A percentile compares a stretch with the other conserved stretches of the same genome.
Evolutionary conservation across 2,113 vertebrate species (phyloP).

Genomic region (Argyrosomus japonicus): DNA sequence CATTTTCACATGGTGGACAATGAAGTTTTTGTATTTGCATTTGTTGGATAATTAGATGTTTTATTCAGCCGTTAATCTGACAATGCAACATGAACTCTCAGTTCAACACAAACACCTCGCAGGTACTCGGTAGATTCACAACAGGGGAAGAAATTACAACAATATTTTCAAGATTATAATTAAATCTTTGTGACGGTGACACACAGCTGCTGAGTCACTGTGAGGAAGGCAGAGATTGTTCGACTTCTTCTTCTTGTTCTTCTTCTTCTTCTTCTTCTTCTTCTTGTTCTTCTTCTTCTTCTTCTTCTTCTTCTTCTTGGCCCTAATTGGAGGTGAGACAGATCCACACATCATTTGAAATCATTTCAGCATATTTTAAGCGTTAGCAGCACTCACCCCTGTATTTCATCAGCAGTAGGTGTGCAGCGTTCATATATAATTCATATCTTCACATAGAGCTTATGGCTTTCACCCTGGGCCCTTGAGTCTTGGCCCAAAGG

Average conservation of each 20-base stretch:
- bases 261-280: too few species aligned
- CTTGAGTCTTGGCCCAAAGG: conserved; percentile 6
- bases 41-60: too few species aligned
- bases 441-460: neutral
- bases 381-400: neutral
- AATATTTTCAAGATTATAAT: neutral
- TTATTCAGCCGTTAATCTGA: too few species aligned
- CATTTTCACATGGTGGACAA: too few species aligned
- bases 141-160: neutral
- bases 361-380: neutral
- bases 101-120: too few species aligned
- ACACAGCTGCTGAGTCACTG: neutral
- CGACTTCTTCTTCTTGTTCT: too few species aligned
- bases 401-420: conserved; percentile 6
- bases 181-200: neutral
- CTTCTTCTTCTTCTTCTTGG: too few species aligned
- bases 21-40: too few species aligned
- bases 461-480: neutral
- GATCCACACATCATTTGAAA: neutral
- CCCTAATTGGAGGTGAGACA: neutral
- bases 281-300: too few species aligned
- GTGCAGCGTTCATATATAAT: conserved; percentile 22
- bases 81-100: too few species aligned
- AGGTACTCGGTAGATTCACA: neutral
- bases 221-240: too few species aligned